Evolutionary conservation across 1,140 invertebrate species (phyloP), one percentile per base, ranked within the genome.

Genomic region (Spodoptera frugiperda): DNA sequence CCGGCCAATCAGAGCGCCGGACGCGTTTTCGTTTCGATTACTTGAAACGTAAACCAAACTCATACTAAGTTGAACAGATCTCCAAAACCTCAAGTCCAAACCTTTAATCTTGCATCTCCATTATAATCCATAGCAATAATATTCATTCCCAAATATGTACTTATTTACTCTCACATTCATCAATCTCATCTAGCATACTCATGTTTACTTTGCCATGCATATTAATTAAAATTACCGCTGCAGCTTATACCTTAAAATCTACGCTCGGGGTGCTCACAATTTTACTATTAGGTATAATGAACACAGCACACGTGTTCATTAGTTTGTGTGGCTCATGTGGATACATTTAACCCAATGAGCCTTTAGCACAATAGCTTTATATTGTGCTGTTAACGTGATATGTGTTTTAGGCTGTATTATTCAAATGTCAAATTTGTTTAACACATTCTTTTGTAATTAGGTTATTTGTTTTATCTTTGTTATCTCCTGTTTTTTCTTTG

Each of bases 241-340:
- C 17, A 9, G 9, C 15, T 33, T 63, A 0, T 44, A 19, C n/a
- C 15, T 63, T 63, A 17, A 61, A 15, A n/a, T 15, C 59, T 10
- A 63, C 17, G 17, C 17, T 25, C 44, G 19, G 11, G 15, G n/a
- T 21, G 12, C 17, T 53, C 19, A 51, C 49, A 51, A 68, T 68
- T 68, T 68, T 68, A 53, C 65, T 53, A 53, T 68, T 68, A 68
- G 17, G 65, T 30, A 25, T 68, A 51, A 68, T 25, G 65, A 68
- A 68, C 65, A 51, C 63, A 25, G 49, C 63, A 21, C 21, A n/a
- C 25, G 9, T 25, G 65, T 68, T 68, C 48, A 68, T 68, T 68
- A 53, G 65, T 51, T 33, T n/a, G 5, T 53, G 48, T 33, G n/a
- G 17, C 48, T 53, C 39, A 53, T 68, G 46, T 48, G 21, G 44